Evolutionary conservation across 2,888 invertebrate genomes (phyloP), one percentile per base, ranked within the genome.

Genomic region (Caenorhabditis parvicauda): DNA sequence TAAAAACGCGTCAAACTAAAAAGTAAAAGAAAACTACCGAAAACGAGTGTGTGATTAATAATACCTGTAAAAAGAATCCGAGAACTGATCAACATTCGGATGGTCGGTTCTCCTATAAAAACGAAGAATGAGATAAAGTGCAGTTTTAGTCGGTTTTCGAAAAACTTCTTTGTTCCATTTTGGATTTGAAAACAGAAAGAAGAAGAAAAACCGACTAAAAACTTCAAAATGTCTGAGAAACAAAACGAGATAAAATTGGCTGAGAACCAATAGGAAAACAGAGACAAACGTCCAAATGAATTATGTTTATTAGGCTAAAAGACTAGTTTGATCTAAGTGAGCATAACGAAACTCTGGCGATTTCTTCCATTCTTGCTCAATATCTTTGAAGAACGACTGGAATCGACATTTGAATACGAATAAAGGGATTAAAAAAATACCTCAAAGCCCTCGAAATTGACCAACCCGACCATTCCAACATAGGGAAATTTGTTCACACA

Each of bases 401-500:
- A 64, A 49, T 19, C 25, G 29, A 2, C 17, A 5, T 4, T 9
- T 24, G 17, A 2, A 29, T 21, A 32, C 21, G n/a, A 19, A 43
- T 12, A 6, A 27, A 9, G 14, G 1, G 29, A 7, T n/a, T 47
- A 35, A 35, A 19, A 35, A 47, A 29, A 14, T 37, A 66, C 69
- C 48, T 66, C 64, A 37, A 49, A 61, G 2, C 56, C 55, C 4
- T 27, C 24, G 3, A 32, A 48, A 41, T 62, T 54, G 21, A 67
- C 7, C 1, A 70, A 19, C 2, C 63, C 70, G 21, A 70, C 37
- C 12, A 58, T 52, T 21, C 38, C 49, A 14, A 59, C 57, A 38
- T 67, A 67, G 4, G 70, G 70, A 41, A 51, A 59, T 38, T 70
- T 70, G 17, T 64, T 53, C 38, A 60, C 48, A 14, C 48, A 37